Evolutionary conservation across 2,113 vertebrate genomes (phyloP).

Genomic region (Clinocottus analis): DNA sequence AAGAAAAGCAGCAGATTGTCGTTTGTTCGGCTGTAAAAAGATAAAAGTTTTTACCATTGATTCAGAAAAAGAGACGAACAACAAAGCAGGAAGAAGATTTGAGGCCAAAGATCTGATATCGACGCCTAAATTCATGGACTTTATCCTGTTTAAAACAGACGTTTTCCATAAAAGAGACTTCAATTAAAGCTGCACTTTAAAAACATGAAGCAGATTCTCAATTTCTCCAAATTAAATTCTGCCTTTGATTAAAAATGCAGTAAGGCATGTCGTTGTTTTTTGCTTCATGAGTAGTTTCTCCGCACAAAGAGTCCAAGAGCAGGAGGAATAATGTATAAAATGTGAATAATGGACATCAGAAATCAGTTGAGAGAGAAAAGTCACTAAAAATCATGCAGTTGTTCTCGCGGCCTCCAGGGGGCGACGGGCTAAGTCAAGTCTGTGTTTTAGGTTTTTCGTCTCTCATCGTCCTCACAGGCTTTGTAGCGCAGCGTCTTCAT

Average conservation of each 20-base stretch:
- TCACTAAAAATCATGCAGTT: too few relatives aligned
- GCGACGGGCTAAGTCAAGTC: background rate
- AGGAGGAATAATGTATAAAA: too few relatives aligned
- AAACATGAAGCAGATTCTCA: too few relatives aligned
- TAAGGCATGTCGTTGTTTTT: too few relatives aligned
- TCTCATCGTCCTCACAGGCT: slow-evolving; percentile 38
- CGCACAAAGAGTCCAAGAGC: too few relatives aligned
- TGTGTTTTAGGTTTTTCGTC: background rate
- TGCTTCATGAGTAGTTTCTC: too few relatives aligned
- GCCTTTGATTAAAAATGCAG: too few relatives aligned
- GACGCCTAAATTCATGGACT: too few relatives aligned
- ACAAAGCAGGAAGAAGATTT: too few relatives aligned
- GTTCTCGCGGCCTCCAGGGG: background rate
- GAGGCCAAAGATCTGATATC: background rate
- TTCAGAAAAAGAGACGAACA: background rate
- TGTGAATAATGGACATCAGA: background rate
- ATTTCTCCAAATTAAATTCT: background rate
- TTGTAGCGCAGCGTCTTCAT: background rate
- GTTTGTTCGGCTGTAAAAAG: slow-evolving; percentile 1
- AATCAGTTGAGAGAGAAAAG: too few relatives aligned
- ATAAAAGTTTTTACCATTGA: background rate
- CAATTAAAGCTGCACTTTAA: background rate
- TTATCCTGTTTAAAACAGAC: background rate
- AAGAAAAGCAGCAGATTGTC: background rate
- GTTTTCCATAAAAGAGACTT: background rate